Base-by-base conservation (phyloP, 37 sponge, comb jelly and placozoan species). In the Eunapius fragilis region DNA sequence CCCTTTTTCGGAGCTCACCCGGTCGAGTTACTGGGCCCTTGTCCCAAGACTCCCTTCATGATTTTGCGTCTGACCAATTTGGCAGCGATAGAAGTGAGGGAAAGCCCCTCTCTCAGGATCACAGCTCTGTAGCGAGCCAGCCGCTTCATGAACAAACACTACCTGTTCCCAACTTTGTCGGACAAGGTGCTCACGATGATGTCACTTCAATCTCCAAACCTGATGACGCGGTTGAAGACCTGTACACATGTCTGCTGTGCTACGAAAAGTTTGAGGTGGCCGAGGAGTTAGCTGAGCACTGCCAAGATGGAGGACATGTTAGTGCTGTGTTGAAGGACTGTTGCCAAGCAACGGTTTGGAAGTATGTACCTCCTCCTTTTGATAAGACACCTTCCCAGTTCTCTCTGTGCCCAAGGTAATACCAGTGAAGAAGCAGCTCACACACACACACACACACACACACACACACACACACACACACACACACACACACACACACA, bases 181-280 rank as follows among this genome's bases (percentile, higher is more conserved):
- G 14, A 19, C 0, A 19, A 58, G 22, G 19, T 17, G 19, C 7
- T 4, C 58, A 11, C 17, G 22, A 10, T 13, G 58, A 11, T 17
- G 22, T 58, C 58, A 58, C 14, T 58, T 58, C 22, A 17, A 17
- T 58, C 19, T 2, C 58, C 58, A 58, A 19, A 17, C 58, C 41
- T 67, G 58, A 19, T 58, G 49, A 38, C 7, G 35, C 48, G 26
- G 80, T 12, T 30, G 83, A 83, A 69, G 75, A 24, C 0, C 26
- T 36, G 33, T 82, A 72, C 85, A 19, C 33, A 28, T 89, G 90
- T 47, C 69, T 84, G 30, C 80, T 89, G 10, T 89, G 90, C 75
- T 84, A 89, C 50, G 31, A 14, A 2, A 30, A 33, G 12, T 89
- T 68, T 69, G 73, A 79, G 25, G 31, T 67, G 14, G 72, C 85